phyloP scores from a whole-genome alignment of 2,797 vertebrate genomes.

The Aulostomus chinensis region DNA sequence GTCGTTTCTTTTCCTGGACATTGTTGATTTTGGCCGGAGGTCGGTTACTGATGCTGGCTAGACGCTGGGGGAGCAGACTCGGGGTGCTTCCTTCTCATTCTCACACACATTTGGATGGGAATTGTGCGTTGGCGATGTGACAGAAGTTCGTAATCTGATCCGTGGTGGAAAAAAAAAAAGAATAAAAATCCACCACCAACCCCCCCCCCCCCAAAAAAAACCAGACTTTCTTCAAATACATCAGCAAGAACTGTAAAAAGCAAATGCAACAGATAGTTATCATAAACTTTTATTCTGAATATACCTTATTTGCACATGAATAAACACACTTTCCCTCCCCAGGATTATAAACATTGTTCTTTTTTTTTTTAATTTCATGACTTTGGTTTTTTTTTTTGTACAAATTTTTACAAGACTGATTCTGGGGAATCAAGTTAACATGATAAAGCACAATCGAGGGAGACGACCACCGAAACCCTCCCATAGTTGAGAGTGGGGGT shows the following conservation, averaged over 20 bases:
- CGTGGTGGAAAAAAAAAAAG: slow-evolving; percentile 32
- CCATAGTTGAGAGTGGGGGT: slow-evolving; percentile 29
- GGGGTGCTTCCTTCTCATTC: slow-evolving; percentile 63
- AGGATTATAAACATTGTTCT: slow-evolving; percentile 86
- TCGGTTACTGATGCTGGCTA: slow-evolving; percentile 52
- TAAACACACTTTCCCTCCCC: slow-evolving; percentile 78
- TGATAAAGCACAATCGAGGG: slow-evolving; percentile 84
- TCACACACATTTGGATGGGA: slow-evolving; percentile 65
- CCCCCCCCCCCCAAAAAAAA: too few species aligned
- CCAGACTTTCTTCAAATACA: too few species aligned
- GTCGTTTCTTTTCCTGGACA: slow-evolving; percentile 49
- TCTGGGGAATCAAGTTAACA: slow-evolving; percentile 84
- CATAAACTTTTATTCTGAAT: slow-evolving; percentile 97
- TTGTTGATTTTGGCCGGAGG: slow-evolving; percentile 67
- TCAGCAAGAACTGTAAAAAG: too few species aligned
- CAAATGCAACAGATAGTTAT: slow-evolving; percentile 72
- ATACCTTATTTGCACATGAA: slow-evolving; percentile 93
- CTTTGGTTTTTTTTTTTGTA: slow-evolving; percentile 85
- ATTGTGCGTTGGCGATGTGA: slow-evolving; percentile 63
- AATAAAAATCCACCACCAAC: not conserved
- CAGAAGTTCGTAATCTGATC: slow-evolving; percentile 57
- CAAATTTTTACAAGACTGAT: slow-evolving; percentile 88
- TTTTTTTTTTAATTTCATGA: slow-evolving; percentile 59
- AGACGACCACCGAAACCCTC: slow-evolving; percentile 57
- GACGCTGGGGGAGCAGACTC: slow-evolving; percentile 58